These are phyloP conservation scores for Amblyopsis rosae DNA, from an alignment of 2,113 vertebrate species.

Conservation along the genomic window DNA sequence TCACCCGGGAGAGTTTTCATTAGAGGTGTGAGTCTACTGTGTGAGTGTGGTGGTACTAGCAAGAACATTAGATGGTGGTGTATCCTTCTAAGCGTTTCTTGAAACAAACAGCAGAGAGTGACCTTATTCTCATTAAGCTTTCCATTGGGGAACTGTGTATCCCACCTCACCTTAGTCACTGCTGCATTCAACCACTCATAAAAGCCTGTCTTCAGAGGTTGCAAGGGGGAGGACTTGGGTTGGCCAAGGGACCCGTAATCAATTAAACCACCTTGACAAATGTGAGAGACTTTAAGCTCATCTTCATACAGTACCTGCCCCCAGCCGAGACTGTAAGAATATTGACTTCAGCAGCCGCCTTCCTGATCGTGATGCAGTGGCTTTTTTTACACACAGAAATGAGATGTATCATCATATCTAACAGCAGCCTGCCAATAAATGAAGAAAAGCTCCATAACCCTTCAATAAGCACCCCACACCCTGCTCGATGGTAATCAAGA, in stretches of 20 bases:
- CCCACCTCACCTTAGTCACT: not conserved
- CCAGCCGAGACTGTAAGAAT: conserved; percentile 19
- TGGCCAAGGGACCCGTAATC: not conserved
- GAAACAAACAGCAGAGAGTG: conserved; percentile 11
- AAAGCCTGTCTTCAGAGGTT: conserved; percentile 25
- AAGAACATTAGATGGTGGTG: conserved; percentile 38
- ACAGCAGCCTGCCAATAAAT: conserved; percentile 10
- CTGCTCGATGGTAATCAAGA: conserved; percentile 44
- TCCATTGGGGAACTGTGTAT: conserved; percentile 26
- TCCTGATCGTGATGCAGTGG: conserved; percentile 23
- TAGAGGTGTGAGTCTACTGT: conserved; percentile 28
- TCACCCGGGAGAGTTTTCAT: conserved; percentile 26
- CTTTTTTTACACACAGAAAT: conserved; percentile 6
- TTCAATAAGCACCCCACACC: conserved; percentile 16
- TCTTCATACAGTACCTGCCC: conserved; percentile 24
- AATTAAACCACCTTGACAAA: conserved; percentile 2
- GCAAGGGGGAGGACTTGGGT: conserved; percentile 22
- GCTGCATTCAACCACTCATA: conserved; percentile 40
- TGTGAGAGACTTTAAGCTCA: not conserved
- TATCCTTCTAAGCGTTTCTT: conserved; percentile 56
- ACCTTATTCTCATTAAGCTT: conserved; percentile 69
- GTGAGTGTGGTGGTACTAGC: conserved; percentile 21
- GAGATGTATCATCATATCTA: conserved; percentile 36
- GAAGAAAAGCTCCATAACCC: not conserved
- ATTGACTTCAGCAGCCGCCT: conserved; percentile 25